These are phyloP conservation scores for Zaprionus taronus DNA, from an alignment of 1,140 invertebrate genomes.

Conservation along the genomic window DNA sequence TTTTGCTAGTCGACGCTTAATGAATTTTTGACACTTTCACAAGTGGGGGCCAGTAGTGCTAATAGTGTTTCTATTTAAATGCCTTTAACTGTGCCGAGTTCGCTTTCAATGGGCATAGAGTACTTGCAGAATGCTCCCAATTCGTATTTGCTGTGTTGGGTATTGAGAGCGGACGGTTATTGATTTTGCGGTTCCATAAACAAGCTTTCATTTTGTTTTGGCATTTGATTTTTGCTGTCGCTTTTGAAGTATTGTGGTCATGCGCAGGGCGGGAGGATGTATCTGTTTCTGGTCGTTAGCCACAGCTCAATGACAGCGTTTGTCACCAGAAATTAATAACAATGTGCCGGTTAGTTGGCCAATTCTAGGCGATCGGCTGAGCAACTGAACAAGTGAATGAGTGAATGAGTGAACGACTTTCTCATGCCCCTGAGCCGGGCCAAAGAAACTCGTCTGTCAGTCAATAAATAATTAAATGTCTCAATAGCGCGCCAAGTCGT, in stretches of 20 bases:
- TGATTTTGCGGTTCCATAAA: slow-evolving; percentile 75
- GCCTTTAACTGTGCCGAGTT: neutral
- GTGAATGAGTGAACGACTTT: slow-evolving; percentile 43
- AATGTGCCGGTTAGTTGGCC: slow-evolving; percentile 76
- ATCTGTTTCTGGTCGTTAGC: slow-evolving; percentile 70
- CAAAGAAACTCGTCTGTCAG: slow-evolving; percentile 57
- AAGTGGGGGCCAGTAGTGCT: slow-evolving; percentile 30
- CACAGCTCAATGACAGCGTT: slow-evolving; percentile 77
- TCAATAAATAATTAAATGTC: slow-evolving; percentile 47
- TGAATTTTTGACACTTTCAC: slow-evolving; percentile 65
- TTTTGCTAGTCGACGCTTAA: slow-evolving; percentile 55
- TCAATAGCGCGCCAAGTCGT: slow-evolving; percentile 31
- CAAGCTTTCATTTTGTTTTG: slow-evolving; percentile 75
- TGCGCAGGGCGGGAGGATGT: slow-evolving; percentile 21
- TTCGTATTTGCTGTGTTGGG: slow-evolving; percentile 37
- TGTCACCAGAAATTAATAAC: slow-evolving; percentile 81
- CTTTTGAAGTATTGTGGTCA: slow-evolving; percentile 54
- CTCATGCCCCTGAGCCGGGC: slow-evolving; percentile 59
- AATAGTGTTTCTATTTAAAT: slow-evolving; percentile 12
- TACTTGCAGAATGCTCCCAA: slow-evolving; percentile 51
- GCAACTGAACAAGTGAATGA: neutral
- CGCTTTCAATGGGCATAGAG: neutral
- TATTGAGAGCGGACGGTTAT: slow-evolving; percentile 64
- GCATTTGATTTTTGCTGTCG: slow-evolving; percentile 56
- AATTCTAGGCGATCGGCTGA: slow-evolving; percentile 58